Base-by-base conservation (phyloP, 2,797 vertebrate genomes). In the Dryobates pubescens region DNA sequence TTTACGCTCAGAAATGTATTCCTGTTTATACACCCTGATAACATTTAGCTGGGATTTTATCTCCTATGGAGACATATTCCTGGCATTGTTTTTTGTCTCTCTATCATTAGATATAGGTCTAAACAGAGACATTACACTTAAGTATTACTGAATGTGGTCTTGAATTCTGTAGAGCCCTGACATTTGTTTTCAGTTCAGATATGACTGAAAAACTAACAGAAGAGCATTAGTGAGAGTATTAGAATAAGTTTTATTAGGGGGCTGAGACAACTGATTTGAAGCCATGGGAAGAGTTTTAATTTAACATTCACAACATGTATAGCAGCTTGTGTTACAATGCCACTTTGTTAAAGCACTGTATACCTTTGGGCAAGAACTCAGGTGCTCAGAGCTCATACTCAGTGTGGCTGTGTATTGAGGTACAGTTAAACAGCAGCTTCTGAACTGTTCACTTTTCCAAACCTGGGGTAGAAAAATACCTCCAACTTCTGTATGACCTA, bases 1-100 rank as follows among this genome's bases (percentile, higher is more conserved):
- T 82, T 77, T 92, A 38, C 59, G 82, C 43, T 81, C 34, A 17
- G 56, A 79, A 88, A 32, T 65, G 3, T 53, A 13, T 70, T 71
- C 32, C 10, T 89, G 45, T 82, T 72, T 72, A 29, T 4, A 14
- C 6, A 13, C 7, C 4, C 17, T 71, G 45, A 16, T 56, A 86
- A 47, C 2, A 15, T 61, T 77, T 71, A 59, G 19, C 41, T 53
- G 65, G 79, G 36, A 47, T 45, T 76, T 90, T 64, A 8, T 71
- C 41, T 76, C 19, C 29, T 45, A 3, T 8, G 30, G 56, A 53
- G 65, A 10, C 0, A 1, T 26, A 22, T 17, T 74, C 0, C 53
- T 89, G 73, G 17, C n/a, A 57, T 27, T 7, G 11, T 34, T 78
- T 7, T 2, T 29, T 32, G 30, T 71, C 10, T 61, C 26, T 51